Evolutionary conservation across 2,888 invertebrate genomes (phyloP).

Genomic region (Lordiphosa fenestrarum): DNA sequence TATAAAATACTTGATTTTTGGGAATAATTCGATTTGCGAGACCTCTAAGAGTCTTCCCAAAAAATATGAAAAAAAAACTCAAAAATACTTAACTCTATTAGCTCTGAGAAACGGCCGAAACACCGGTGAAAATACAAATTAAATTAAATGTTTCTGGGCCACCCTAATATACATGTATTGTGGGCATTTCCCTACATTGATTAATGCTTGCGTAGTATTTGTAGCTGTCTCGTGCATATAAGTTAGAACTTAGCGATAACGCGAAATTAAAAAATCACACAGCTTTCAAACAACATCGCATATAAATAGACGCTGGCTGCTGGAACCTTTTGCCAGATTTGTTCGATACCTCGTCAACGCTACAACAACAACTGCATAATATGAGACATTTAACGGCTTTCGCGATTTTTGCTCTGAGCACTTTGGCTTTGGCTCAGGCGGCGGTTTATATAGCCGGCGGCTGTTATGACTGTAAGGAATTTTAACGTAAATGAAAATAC

Average conservation of each 20-base stretch:
- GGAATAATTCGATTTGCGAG: too few relatives aligned
- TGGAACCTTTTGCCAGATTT: slow-evolving; percentile 44
- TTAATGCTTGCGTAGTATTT: slow-evolving; percentile 42
- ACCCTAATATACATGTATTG: slow-evolving; percentile 1
- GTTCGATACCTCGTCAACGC: slow-evolving; percentile 35
- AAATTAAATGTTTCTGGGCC: too few relatives aligned
- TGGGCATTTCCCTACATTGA: slow-evolving; percentile 62
- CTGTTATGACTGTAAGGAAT: slow-evolving; percentile 61
- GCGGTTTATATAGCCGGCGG: slow-evolving; percentile 65
- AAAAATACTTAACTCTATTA: too few relatives aligned
- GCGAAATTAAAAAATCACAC: slow-evolving; percentile 23
- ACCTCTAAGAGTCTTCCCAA: too few relatives aligned
- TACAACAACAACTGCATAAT: slow-evolving; percentile 6
- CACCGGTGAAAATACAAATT: too few relatives aligned
- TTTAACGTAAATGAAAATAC: slow-evolving; percentile 1
- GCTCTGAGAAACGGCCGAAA: too few relatives aligned
- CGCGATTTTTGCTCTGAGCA: slow-evolving; percentile 38
- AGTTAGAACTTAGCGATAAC: slow-evolving; percentile 40
- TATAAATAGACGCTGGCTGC: slow-evolving; percentile 44
- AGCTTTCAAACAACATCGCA: slow-evolving; percentile 27
- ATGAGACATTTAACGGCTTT: slow-evolving; percentile 44
- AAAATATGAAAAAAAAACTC: too few relatives aligned
- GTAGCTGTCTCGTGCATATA: slow-evolving; percentile 4
- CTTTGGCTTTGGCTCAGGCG: slow-evolving; percentile 49
- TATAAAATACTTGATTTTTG: too few relatives aligned